Evolutionary conservation across 2,888 invertebrate genomes (phyloP).

Genomic region (Shargacucullia verbasci): DNA sequence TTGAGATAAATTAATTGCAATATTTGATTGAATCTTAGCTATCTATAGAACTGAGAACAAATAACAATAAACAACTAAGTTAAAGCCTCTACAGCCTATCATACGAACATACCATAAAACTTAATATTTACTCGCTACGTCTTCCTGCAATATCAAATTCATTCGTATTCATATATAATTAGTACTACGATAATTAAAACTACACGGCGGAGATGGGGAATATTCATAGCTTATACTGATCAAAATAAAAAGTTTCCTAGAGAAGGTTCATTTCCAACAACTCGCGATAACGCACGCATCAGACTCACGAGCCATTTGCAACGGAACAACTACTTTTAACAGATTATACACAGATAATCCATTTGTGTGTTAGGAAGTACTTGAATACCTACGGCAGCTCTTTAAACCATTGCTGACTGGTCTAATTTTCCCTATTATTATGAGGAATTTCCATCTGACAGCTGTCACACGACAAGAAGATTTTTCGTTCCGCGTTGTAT

Average conservation of each 20-base stretch:
- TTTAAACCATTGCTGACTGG: too few relatives aligned
- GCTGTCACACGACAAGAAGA: too few relatives aligned
- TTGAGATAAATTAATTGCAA: constrained; percentile 5
- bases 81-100: not conserved
- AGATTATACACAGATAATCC: too few relatives aligned
- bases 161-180: constrained; percentile 48
- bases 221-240: constrained; percentile 27
- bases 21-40: not conserved
- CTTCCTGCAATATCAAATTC: constrained; percentile 33
- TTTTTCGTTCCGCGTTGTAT: too few relatives aligned
- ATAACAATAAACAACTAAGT: not conserved
- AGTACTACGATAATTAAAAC: constrained; percentile 49
- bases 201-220: constrained; percentile 48
- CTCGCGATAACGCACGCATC: too few relatives aligned
- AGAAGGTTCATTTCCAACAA: constrained; percentile 18
- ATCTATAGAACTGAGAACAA: not conserved
- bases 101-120: constrained; percentile 3
- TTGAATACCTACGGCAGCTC: too few relatives aligned
- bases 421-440: too few relatives aligned
- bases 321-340: too few relatives aligned
- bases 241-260: not conserved
- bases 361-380: too few relatives aligned
- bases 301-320: too few relatives aligned
- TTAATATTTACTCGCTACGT: constrained; percentile 1
- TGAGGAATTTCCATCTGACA: too few relatives aligned